Evolutionary conservation across 2,888 invertebrate genomes (phyloP).

Genomic region (Aelia acuminata): DNA sequence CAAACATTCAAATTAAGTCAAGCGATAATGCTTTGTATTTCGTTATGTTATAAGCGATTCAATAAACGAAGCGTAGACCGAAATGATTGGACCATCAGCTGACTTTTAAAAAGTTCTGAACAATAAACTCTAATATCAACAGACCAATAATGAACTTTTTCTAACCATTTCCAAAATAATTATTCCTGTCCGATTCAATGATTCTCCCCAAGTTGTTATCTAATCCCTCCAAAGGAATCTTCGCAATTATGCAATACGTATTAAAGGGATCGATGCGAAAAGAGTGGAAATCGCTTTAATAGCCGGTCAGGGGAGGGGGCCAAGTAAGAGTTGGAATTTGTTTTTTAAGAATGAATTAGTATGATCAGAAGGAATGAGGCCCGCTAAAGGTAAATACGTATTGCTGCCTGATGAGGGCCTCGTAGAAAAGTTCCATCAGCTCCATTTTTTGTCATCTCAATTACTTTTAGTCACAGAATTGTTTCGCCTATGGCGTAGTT

Average conservation of each 20-base stretch:
- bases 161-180: background rate
- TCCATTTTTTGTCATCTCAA: no score
- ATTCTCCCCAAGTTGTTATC: background rate
- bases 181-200: background rate
- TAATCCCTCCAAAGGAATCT: background rate
- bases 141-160: background rate
- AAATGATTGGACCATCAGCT: background rate
- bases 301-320: background rate
- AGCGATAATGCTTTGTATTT: no score
- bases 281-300: constrained; percentile 54
- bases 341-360: no score
- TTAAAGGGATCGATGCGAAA: constrained; percentile 45
- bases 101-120: background rate
- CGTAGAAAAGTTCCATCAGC: no score
- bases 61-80: background rate
- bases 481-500: no score
- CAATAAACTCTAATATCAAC: background rate
- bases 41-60: no score
- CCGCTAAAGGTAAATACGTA: no score
- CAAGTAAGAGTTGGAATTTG: no score
- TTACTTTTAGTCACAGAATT: no score
- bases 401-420: no score
- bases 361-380: no score
- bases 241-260: constrained; percentile 49
- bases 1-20: no score